Evolutionary conservation across 23 tunicate species (phyloP).

Genomic region (Diplosoma virens): DNA sequence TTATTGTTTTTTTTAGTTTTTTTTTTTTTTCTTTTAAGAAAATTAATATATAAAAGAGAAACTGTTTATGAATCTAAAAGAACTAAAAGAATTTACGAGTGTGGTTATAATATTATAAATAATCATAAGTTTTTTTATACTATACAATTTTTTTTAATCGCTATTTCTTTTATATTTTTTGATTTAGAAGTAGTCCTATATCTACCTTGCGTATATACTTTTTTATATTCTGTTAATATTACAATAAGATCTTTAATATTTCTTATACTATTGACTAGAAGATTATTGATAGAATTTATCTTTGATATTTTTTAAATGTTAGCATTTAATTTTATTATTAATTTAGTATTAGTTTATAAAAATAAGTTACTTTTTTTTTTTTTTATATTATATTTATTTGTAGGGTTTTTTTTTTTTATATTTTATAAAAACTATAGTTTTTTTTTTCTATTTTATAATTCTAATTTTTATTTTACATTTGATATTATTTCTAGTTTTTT

Average conservation of each 20-base stretch:
- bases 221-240: not conserved
- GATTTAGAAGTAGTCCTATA: not conserved
- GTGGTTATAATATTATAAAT: not conserved
- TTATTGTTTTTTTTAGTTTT: not conserved
- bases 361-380: not conserved
- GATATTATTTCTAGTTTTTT: not conserved
- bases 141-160: not conserved
- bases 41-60: not conserved
- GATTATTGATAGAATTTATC: not conserved
- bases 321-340: too few relatives aligned
- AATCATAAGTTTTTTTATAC: not conserved
- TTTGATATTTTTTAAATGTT: not conserved
- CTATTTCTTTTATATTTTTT: not conserved
- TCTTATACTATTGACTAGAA: not conserved
- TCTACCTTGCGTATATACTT: not conserved
- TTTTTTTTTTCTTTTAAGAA: not conserved
- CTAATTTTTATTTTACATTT: not conserved
- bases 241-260: not conserved
- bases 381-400: too few relatives aligned
- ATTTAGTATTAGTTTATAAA: too few relatives aligned
- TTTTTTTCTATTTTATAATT: not conserved
- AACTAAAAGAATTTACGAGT: not conserved
- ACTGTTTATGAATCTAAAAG: not conserved
- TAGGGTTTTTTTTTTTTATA: too few relatives aligned
- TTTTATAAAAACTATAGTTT: not conserved